Percentiles rank a stretch among this genome's conserved stretches.
phyloP scores from a whole-genome alignment of 2,113 vertebrate species.

The Azemiops feae region DNA sequence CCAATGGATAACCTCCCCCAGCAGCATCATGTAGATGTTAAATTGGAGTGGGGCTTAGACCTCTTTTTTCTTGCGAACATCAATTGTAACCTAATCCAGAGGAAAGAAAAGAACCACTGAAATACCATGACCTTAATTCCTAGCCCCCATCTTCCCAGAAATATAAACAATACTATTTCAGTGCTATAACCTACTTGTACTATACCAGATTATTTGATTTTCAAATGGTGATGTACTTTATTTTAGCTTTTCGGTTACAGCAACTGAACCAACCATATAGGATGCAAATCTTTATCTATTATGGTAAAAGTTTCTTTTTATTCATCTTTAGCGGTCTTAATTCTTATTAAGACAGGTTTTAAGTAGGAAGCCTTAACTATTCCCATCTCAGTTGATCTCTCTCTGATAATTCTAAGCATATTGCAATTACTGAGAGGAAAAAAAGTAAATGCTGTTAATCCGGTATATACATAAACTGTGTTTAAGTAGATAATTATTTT shows the following conservation, averaged over 20 bases:
- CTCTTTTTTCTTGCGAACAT: background rate
- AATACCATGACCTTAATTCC: background rate
- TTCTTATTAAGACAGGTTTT: background rate
- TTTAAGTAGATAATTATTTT: background rate
- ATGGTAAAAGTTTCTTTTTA: background rate
- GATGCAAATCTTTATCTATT: background rate
- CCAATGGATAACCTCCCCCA: background rate
- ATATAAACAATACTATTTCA: background rate
- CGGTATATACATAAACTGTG: background rate
- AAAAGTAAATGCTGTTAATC: background rate
- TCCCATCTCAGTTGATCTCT: background rate
- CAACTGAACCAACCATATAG: background rate
- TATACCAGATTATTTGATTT: background rate
- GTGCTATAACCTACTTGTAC: background rate
- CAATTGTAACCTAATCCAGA: background rate
- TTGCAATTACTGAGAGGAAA: background rate
- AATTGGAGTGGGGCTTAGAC: background rate
- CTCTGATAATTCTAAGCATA: background rate
- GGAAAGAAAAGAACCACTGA: background rate
- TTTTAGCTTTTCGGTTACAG: background rate
- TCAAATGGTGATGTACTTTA: background rate
- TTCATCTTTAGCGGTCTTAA: background rate
- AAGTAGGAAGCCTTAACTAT: background rate
- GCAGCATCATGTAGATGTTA: background rate
- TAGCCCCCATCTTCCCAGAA: background rate